Percentiles rank a stretch among this genome's conserved stretches.
phyloP scores from a whole-genome alignment of 2,888 invertebrate genomes.

The Zygaena filipendulae region DNA sequence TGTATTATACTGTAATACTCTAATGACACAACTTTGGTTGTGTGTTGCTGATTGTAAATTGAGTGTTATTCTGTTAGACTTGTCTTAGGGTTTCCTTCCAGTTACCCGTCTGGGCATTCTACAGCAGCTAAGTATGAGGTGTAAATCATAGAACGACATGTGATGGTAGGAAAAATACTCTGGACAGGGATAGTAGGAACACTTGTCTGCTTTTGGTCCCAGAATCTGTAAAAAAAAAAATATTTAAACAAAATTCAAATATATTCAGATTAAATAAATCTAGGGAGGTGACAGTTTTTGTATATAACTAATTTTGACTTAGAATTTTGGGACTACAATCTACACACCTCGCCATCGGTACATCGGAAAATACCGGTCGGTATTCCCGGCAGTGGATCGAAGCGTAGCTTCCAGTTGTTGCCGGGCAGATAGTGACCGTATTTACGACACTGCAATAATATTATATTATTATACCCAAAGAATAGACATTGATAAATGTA shows the following conservation, averaged over 20 bases:
- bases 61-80: too few relatives aligned
- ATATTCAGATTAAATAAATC: too few relatives aligned
- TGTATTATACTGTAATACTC: too few relatives aligned
- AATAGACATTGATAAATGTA: too few relatives aligned
- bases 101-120: conserved; percentile 25
- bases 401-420: conserved; percentile 19
- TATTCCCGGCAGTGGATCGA: conserved; percentile 26
- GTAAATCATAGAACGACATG: conserved; percentile 43
- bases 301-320: too few relatives aligned
- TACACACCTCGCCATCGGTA: conserved; percentile 37
- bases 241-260: too few relatives aligned
- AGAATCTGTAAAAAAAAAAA: conserved; percentile 24
- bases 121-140: conserved; percentile 24
- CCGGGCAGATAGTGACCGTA: conserved; percentile 30
- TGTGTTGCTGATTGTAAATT: too few relatives aligned
- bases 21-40: too few relatives aligned
- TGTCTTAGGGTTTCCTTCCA: conserved; percentile 22
- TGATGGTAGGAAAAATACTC: conserved; percentile 51
- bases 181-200: conserved; percentile 32
- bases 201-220: conserved; percentile 34
- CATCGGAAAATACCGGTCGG: conserved; percentile 41
- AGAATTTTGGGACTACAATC: too few relatives aligned
- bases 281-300: too few relatives aligned
- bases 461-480: too few relatives aligned
- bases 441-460: conserved; percentile 42